Evolutionary conservation across 2,888 invertebrate genomes (phyloP), one percentile per base, ranked within the genome.

Genomic region (Pyrrhia umbra): DNA sequence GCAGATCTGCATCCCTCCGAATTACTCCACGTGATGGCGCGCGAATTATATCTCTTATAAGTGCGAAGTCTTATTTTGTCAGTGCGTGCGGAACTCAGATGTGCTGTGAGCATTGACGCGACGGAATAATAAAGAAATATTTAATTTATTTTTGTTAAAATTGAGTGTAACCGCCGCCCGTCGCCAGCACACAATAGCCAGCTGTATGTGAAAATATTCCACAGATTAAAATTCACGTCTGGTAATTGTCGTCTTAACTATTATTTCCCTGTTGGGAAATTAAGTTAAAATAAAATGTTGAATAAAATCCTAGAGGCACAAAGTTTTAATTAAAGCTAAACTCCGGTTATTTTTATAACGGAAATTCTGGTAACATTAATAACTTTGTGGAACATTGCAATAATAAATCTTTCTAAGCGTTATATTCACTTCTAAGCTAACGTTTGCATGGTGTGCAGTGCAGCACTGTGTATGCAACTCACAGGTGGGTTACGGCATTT

Each of bases 261-360:
- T 65, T 64, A 74, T 70, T 61, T 61, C 57, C 63, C 65, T 63
- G 52, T 73, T 63, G 62, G 68, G 69, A 72, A 69, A 75, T 69
- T 62, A 67, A 65, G 52, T 65, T 56, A 62, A 68, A 65, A 61
- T 49, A 21, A 40, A 61, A 74, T 49, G 39, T 61, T 57, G 45
- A 62, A 70, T 68, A 56, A 63, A 68, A 63, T 64, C 59, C 47
- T 59, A 47, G 30, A 23, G 34, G 51, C 43, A 58, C 42, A 16
- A 65, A 66, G 61, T 66, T 77, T 77, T 77, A 77, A 76, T 77
- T 77, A 69, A 73, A 69, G 52, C 58, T 65, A 18, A 50, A 16
- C 27, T 49, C 27, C 18, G 37, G 63, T 43, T 72, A 57, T 63
- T 67, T 59, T 69, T 62, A 42, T 42, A 61, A 66, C 40, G 63